Evolutionary conservation across 1,140 invertebrate genomes (phyloP).

Genomic region (Zaprionus africanus): DNA sequence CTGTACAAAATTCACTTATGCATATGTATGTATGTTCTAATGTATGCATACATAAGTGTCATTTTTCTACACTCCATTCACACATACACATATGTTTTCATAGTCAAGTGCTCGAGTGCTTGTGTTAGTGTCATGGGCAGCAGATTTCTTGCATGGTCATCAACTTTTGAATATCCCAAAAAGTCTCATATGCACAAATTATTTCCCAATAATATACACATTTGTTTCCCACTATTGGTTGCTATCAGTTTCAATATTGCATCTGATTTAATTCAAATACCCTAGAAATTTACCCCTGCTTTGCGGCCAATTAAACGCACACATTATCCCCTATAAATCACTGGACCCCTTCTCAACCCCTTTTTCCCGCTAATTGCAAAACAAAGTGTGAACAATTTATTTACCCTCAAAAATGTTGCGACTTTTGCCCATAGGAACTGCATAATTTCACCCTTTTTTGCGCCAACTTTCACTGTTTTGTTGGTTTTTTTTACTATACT

Average conservation of each 20-base stretch:
- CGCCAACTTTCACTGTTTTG: constrained; percentile 46
- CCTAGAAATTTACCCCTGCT: not conserved
- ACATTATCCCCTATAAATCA: constrained; percentile 53
- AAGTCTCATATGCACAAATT: not conserved
- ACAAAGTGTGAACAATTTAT: constrained; percentile 67
- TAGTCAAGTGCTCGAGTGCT: not conserved
- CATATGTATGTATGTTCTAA: not conserved
- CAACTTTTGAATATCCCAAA: not conserved
- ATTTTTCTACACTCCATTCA: not conserved
- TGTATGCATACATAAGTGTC: not conserved
- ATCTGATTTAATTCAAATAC: not conserved
- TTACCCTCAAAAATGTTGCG: constrained; percentile 48
- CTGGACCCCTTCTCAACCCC: constrained; percentile 34
- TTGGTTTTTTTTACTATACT: constrained; percentile 8
- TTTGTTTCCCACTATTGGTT: not conserved
- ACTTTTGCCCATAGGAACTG: constrained; percentile 47
- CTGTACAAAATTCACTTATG: not conserved
- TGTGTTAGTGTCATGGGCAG: not conserved
- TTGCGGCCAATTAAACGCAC: constrained; percentile 2
- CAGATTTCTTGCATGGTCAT: not conserved
- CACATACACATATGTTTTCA: not conserved
- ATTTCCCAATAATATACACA: not conserved
- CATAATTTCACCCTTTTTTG: constrained; percentile 65
- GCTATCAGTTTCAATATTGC: not conserved
- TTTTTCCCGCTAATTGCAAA: constrained; percentile 55